Evolutionary conservation across 2,888 invertebrate species (phyloP).

Genomic region (Calliopum simillimum): DNA sequence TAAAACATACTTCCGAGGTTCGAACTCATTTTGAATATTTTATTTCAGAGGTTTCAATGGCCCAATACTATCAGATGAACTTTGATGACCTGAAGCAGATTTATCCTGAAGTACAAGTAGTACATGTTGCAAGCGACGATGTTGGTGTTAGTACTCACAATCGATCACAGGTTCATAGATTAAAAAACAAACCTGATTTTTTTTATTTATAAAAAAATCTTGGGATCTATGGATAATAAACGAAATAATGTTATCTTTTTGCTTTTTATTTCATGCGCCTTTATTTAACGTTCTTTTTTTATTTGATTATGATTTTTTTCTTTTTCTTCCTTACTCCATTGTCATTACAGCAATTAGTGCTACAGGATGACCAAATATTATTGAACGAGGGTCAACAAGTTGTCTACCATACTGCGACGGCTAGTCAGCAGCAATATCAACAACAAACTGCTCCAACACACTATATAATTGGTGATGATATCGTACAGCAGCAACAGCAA

Average conservation of each 20-base stretch:
- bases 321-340: slow-evolving; percentile 1
- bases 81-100: slow-evolving; percentile 74
- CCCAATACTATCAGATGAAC: slow-evolving; percentile 76
- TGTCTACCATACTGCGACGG: slow-evolving; percentile 62
- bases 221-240: slow-evolving; percentile 35
- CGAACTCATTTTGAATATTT: not conserved
- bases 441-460: slow-evolving; percentile 49
- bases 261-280: slow-evolving; percentile 9
- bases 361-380: slow-evolving; percentile 66
- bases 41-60: slow-evolving; percentile 68
- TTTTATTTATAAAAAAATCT: slow-evolving; percentile 36
- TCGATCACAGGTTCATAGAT: slow-evolving; percentile 54
- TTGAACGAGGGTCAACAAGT: slow-evolving; percentile 68
- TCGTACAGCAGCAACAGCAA: slow-evolving; percentile 55
- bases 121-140: slow-evolving; percentile 63
- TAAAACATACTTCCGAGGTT: too few relatives aligned
- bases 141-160: slow-evolving; percentile 58
- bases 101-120: slow-evolving; percentile 71
- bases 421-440: slow-evolving; percentile 53
- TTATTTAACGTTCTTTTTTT: slow-evolving; percentile 11
- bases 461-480: slow-evolving; percentile 49
- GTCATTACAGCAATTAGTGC: slow-evolving; percentile 51
- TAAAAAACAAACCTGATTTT: slow-evolving; percentile 36
- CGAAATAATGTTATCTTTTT: slow-evolving; percentile 27
- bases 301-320: slow-evolving; percentile 12